These are phyloP conservation scores for Chelidonichthys spinosus DNA, from an alignment of 2,797 vertebrate genomes.

Conservation along the genomic window DNA sequence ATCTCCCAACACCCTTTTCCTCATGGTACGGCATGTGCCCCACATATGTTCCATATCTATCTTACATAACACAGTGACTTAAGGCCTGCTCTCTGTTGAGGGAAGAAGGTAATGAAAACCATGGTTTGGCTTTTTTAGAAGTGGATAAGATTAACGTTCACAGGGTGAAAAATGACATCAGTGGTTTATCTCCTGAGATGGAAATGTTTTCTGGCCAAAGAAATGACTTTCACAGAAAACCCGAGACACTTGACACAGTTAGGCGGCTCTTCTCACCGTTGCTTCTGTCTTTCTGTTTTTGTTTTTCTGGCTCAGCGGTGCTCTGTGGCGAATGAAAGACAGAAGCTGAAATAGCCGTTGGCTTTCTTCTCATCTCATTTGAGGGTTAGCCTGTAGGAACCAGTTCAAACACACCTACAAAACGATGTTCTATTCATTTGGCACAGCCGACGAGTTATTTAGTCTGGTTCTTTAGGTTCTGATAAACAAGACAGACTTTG, in stretches of 20 bases:
- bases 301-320: constrained; percentile 37
- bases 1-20: constrained; percentile 37
- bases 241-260: constrained; percentile 22
- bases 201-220: constrained; percentile 11
- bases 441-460: constrained; percentile 21
- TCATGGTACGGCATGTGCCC: constrained; percentile 52
- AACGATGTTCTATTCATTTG: constrained; percentile 45
- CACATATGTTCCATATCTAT: constrained; percentile 51
- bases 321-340: constrained; percentile 17
- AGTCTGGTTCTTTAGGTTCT: neutral
- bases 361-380: constrained; percentile 11
- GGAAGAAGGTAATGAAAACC: constrained; percentile 61
- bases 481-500: constrained; percentile 43
- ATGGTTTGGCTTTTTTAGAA: constrained; percentile 28
- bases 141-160: constrained; percentile 52
- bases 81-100: constrained; percentile 53
- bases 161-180: constrained; percentile 44
- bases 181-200: constrained; percentile 42
- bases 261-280: constrained; percentile 28
- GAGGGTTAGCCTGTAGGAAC: constrained; percentile 2
- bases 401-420: neutral
- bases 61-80: constrained; percentile 51
- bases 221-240: constrained; percentile 10
- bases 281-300: constrained; percentile 25
- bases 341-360: constrained; percentile 11